Evolutionary conservation across 2,113 vertebrate species (phyloP), one percentile per base, ranked within the genome.

Genomic region (Lycaon pictus): DNA sequence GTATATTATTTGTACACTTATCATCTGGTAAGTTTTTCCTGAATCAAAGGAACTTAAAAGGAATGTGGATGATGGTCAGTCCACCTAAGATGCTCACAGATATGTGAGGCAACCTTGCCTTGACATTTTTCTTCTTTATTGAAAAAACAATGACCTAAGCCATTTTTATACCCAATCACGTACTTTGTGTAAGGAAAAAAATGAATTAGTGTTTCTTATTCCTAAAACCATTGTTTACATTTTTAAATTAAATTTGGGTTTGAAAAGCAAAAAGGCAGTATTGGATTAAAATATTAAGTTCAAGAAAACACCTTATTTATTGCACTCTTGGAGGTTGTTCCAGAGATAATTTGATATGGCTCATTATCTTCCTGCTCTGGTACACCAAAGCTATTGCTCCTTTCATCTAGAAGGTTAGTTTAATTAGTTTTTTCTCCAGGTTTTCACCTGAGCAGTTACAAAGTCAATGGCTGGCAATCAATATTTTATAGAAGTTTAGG

Each of bases 321-420:
- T 51, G 3, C 22, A 72, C 22, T 96, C 92, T 91, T 11, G 94
- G 80, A 93, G 13, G 17, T 90, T 97, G 48, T 86, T 94, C 77
- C 80, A 93, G 82, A 51, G 69, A 93, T 91, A 89, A 81, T 94
- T 93, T 74, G 76, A 2, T 7, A 4, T 83, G 82, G 56, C 7
- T 96, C 1, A 65, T 63, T 97, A 74, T 95, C 53, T 94, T 95
- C 86, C 43, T 32, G 2, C 11, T 60, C 53, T 95, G 80, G 37
- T 83, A 65, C 1, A 67, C 8, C 77, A 35, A 32, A 65, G 32
- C 56, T 93, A 88, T 32, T 96, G 51, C 22, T 92, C 48, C 86
- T n/a, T 97, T 98, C 76, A 94, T 77, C 19, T 4, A 43, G 67
- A 95, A 96, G 97, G 85, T 89, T 93, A 88, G 11, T 96, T 98